Conservation (phyloP, 2,113 vertebrate species). For the Brachyhypopomus gauderio region DNA sequence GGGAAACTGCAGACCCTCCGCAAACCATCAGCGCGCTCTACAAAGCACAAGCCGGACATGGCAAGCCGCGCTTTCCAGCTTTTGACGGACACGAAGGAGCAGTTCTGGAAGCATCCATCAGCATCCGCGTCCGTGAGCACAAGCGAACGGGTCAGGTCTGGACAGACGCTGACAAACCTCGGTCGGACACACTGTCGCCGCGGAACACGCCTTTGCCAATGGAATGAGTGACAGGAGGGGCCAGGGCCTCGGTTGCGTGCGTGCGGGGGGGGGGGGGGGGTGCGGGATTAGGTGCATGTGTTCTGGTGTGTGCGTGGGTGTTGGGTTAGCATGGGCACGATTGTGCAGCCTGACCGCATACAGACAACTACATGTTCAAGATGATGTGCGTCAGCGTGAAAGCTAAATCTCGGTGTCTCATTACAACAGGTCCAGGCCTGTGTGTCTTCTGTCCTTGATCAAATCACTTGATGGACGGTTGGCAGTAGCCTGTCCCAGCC, state of each 20-base stretch:
- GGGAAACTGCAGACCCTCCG: slow-evolving; percentile 77
- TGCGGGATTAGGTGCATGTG: not conserved
- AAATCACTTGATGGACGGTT: slow-evolving; percentile 43
- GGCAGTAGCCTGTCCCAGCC: slow-evolving; percentile 35
- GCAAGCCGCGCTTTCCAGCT: slow-evolving; percentile 62
- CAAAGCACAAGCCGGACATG: slow-evolving; percentile 63
- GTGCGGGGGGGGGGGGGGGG: not conserved
- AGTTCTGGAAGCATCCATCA: slow-evolving; percentile 78
- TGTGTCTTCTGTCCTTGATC: slow-evolving; percentile 41
- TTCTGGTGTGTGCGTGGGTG: not conserved
- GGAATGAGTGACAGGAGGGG: slow-evolving; percentile 74
- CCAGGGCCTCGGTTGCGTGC: slow-evolving; percentile 26
- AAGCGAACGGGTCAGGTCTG: slow-evolving; percentile 75
- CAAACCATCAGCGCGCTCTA: slow-evolving; percentile 79
- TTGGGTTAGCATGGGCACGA: not conserved
- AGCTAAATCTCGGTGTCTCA: slow-evolving; percentile 16
- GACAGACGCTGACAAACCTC: slow-evolving; percentile 77
- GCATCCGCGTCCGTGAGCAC: slow-evolving; percentile 64
- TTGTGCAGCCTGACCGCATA: slow-evolving; percentile 4
- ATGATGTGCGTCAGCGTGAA: slow-evolving; percentile 13
- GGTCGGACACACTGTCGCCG: slow-evolving; percentile 75
- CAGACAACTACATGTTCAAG: slow-evolving; percentile 27
- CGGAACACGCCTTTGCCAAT: slow-evolving; percentile 67
- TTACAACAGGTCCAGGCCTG: slow-evolving; percentile 20
- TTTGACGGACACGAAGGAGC: slow-evolving; percentile 75